Percentiles rank a stretch among this genome's conserved stretches.
These are phyloP conservation scores for Oenanthe oenanthe DNA, from an alignment of 2,113 vertebrate genomes.

Conservation along the genomic window DNA sequence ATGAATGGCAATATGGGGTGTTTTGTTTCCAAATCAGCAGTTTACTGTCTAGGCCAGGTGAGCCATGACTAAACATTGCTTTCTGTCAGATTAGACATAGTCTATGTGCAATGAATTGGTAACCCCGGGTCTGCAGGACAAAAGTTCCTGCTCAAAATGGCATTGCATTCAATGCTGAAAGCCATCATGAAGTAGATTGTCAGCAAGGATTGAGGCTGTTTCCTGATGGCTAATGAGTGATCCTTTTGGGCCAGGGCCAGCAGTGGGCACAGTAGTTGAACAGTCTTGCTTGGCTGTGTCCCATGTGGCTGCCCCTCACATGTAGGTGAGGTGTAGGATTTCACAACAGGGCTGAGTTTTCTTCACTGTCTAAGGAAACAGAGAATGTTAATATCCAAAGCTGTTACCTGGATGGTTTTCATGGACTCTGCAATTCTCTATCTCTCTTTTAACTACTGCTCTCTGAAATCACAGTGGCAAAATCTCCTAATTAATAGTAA, in stretches of 20 bases:
- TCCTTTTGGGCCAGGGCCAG: background rate
- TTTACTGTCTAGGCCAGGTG: background rate
- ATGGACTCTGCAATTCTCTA: background rate
- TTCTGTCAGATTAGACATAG: accelerated
- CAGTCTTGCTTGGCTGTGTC: accelerated
- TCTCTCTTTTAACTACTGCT: background rate
- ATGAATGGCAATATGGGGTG: background rate
- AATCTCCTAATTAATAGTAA: background rate
- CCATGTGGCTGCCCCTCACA: accelerated
- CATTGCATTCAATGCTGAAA: background rate
- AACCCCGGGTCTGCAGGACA: background rate
- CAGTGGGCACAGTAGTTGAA: background rate
- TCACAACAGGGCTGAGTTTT: background rate
- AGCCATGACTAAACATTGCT: background rate
- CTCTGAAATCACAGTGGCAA: background rate
- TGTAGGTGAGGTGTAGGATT: background rate
- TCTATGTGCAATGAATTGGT: background rate
- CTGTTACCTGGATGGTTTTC: background rate
- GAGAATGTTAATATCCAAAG: background rate
- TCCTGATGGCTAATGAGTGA: background rate
- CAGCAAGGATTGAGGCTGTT: background rate
- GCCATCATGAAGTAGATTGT: background rate
- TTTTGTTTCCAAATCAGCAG: background rate
- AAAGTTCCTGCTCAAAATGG: background rate
- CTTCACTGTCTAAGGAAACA: background rate